These are phyloP conservation scores for Chrysina gloriosa DNA, from an alignment of 2,888 invertebrate species.

Conservation along the genomic window DNA sequence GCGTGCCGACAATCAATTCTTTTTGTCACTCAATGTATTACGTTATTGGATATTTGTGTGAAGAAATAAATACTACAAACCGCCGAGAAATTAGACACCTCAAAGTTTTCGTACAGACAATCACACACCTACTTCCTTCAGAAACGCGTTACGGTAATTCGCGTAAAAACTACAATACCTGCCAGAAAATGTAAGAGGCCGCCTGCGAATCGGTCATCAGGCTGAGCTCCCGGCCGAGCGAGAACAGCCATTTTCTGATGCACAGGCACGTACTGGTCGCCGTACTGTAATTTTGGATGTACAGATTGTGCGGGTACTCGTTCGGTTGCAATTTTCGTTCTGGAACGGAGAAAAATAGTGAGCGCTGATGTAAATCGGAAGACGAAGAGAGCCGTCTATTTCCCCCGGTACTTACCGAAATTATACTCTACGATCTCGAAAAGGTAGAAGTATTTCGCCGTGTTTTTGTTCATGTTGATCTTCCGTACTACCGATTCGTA, in stretches of 20 bases:
- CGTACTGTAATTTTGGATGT: slow-evolving; percentile 99
- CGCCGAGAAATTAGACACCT: no score
- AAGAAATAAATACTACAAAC: no score
- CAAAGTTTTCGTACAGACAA: no score
- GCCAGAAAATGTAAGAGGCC: slow-evolving; percentile 88
- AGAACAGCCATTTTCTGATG: slow-evolving; percentile 89
- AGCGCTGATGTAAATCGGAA: not conserved
- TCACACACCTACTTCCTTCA: no score
- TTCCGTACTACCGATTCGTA: slow-evolving; percentile 88
- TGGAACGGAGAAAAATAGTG: slow-evolving; percentile 63
- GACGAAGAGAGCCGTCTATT: slow-evolving; percentile 36
- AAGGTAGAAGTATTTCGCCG: slow-evolving; percentile 90
- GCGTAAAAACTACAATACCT: slow-evolving; percentile 72
- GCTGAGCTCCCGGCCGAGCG: slow-evolving; percentile 75
- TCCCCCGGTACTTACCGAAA: slow-evolving; percentile 74
- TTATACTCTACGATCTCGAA: slow-evolving; percentile 95
- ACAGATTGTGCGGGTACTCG: slow-evolving; percentile 97
- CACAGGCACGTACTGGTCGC: slow-evolving; percentile 95
- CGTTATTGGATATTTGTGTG: no score
- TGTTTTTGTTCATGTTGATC: slow-evolving; percentile 82
- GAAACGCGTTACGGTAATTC: no score
- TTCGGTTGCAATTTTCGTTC: slow-evolving; percentile 93
- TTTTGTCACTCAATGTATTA: no score
- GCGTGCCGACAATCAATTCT: no score
- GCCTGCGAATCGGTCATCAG: slow-evolving; percentile 77